A percentile compares a stretch with the other conserved stretches of the same genome.
Conservation (phyloP, 2,113 vertebrate genomes). For the Tetrax tetrax region DNA sequence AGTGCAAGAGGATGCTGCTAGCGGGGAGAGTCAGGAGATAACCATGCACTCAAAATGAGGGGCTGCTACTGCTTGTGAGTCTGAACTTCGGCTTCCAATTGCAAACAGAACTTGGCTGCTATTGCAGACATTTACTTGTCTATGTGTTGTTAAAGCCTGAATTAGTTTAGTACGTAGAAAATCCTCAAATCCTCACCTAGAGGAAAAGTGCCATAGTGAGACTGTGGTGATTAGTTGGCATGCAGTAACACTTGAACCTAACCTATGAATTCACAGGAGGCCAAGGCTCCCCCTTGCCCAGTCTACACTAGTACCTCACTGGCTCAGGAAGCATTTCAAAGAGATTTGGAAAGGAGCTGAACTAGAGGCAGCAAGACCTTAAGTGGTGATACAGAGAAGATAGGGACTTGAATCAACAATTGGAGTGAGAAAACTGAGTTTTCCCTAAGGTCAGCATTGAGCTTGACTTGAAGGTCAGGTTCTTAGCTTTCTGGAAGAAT, state of each 20-base stretch:
- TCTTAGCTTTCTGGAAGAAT: background rate
- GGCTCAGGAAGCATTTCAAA: background rate
- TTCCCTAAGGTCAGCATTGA: background rate
- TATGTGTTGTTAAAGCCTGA: background rate
- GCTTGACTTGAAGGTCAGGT: background rate
- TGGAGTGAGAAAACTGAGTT: background rate
- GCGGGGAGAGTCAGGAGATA: background rate
- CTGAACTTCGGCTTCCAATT: background rate
- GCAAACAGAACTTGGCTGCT: background rate
- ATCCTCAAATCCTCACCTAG: background rate
- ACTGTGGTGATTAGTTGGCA: accelerated
- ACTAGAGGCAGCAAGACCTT: background rate
- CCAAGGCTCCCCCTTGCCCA: background rate
- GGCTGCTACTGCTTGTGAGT: background rate
- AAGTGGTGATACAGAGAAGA: background rate
- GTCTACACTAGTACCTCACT: background rate
- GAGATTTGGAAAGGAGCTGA: background rate
- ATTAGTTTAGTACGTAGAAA: background rate
- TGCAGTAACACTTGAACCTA: background rate
- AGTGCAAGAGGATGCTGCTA: background rate
- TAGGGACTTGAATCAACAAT: background rate
- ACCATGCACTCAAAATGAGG: background rate
- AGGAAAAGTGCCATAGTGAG: background rate
- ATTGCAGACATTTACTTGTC: background rate
- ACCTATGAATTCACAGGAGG: background rate